Evolutionary conservation across 2,888 invertebrate species (phyloP).

Genomic region (Coremacera marginata): DNA sequence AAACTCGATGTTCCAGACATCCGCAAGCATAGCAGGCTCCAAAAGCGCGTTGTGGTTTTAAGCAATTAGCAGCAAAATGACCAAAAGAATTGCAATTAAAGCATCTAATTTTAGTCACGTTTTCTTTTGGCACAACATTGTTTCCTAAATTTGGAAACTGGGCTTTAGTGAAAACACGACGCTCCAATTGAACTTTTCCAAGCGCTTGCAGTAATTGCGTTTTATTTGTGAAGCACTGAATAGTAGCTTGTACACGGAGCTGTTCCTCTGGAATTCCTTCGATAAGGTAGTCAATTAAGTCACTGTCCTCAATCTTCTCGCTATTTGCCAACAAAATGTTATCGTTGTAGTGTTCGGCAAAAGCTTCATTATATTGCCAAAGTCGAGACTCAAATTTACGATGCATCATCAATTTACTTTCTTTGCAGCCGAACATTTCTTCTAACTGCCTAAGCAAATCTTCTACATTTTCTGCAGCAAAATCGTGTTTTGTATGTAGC

Average conservation of each 20-base stretch:
- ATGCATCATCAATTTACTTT: conserved; percentile 1
- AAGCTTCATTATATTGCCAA: neutral
- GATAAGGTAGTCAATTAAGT: conserved; percentile 16
- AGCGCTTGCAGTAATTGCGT: conserved; percentile 16
- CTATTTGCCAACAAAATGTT: conserved; percentile 4
- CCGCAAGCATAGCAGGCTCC: no score
- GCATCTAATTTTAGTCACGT: no score
- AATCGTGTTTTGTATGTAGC: neutral
- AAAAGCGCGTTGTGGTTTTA: no score
- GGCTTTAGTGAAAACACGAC: neutral
- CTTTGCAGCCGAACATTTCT: conserved; percentile 6
- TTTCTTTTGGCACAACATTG: no score
- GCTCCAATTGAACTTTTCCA: neutral
- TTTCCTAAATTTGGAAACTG: no score
- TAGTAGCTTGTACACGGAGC: conserved; percentile 25
- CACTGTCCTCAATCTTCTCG: neutral
- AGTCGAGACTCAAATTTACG: conserved; percentile 17
- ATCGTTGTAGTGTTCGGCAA: conserved; percentile 19
- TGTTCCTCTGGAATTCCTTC: conserved; percentile 34
- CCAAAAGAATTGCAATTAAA: no score
- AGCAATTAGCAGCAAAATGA: no score
- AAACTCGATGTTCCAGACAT: no score
- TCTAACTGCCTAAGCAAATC: neutral
- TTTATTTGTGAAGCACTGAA: conserved; percentile 17
- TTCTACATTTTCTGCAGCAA: neutral